These are phyloP conservation scores for Chamaetylas fuelleborni DNA, from an alignment of 2,113 vertebrate species.

Conservation along the genomic window DNA sequence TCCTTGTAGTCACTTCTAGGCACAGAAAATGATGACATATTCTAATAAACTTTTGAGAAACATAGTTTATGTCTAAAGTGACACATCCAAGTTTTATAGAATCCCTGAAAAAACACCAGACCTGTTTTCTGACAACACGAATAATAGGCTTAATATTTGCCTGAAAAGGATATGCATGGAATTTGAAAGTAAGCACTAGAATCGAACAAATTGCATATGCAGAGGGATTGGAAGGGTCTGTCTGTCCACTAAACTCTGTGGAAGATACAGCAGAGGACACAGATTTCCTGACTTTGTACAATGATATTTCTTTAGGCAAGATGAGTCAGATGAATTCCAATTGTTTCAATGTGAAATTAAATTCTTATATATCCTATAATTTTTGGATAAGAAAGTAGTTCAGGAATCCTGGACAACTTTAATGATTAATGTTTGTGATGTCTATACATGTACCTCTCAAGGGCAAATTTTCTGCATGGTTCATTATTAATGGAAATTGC, in stretches of 20 bases:
- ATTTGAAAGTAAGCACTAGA: neutral
- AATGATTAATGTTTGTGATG: conserved; percentile 2
- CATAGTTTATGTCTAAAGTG: neutral
- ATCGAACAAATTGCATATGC: neutral
- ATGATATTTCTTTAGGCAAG: neutral
- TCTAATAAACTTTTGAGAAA: neutral
- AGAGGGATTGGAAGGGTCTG: neutral
- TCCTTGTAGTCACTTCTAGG: too few relatives aligned
- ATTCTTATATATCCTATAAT: neutral
- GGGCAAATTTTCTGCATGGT: neutral
- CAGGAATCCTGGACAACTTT: neutral
- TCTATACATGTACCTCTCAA: neutral
- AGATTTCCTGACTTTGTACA: neutral
- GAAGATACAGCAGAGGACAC: neutral
- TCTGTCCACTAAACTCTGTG: neutral
- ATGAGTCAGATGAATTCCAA: neutral
- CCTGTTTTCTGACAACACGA: neutral
- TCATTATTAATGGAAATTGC: conserved; percentile 38
- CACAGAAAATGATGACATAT: neutral
- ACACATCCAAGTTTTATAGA: neutral
- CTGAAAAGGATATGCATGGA: neutral
- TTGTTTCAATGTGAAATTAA: neutral
- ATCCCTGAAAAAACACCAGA: neutral
- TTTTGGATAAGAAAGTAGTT: neutral
- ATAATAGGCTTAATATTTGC: neutral